A percentile compares a stretch with the other conserved stretches of the same genome.
Evolutionary conservation across 2,888 invertebrate species (phyloP).

Genomic region (Idaea biselata): DNA sequence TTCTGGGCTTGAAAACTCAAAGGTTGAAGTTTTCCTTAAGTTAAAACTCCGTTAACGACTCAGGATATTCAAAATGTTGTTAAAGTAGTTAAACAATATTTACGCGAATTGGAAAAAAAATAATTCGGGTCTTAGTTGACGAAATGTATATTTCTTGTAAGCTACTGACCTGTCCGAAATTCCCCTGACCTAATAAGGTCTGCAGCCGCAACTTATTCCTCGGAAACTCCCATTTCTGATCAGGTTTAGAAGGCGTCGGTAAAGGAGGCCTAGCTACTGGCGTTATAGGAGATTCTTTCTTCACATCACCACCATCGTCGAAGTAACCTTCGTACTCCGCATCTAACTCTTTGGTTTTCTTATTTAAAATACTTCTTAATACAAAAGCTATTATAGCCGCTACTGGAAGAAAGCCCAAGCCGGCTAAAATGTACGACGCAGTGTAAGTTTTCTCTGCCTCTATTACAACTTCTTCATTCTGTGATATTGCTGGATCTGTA

Average conservation of each 20-base stretch:
- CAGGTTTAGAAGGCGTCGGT: conserved; percentile 76
- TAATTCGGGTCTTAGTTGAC: too few relatives aligned
- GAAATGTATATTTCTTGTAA: not conserved
- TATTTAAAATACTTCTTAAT: conserved; percentile 76
- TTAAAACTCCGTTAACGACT: too few relatives aligned
- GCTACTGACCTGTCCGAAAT: conserved; percentile 86
- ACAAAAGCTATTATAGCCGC: conserved; percentile 80
- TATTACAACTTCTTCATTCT: conserved; percentile 77
- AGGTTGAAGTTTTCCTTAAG: too few relatives aligned
- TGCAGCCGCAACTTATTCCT: conserved; percentile 88
- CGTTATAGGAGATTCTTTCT: conserved; percentile 75
- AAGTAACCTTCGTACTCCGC: conserved; percentile 83
- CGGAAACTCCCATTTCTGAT: conserved; percentile 88
- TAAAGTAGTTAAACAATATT: too few relatives aligned
- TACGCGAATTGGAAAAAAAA: too few relatives aligned
- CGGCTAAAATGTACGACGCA: conserved; percentile 82
- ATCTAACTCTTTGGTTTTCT: conserved; percentile 78
- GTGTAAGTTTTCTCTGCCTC: conserved; percentile 82
- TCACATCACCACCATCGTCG: conserved; percentile 77
- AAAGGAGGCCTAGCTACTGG: conserved; percentile 80
- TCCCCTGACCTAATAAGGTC: conserved; percentile 90
- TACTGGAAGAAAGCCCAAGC: conserved; percentile 81
- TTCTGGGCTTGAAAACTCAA: too few relatives aligned
- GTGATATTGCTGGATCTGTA: conserved; percentile 36
- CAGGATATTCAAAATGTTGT: too few relatives aligned